Percentiles rank a stretch among this genome's conserved stretches.
Conservation (phyloP, 2,888 invertebrate genomes). For the Melieria crassipennis region DNA sequence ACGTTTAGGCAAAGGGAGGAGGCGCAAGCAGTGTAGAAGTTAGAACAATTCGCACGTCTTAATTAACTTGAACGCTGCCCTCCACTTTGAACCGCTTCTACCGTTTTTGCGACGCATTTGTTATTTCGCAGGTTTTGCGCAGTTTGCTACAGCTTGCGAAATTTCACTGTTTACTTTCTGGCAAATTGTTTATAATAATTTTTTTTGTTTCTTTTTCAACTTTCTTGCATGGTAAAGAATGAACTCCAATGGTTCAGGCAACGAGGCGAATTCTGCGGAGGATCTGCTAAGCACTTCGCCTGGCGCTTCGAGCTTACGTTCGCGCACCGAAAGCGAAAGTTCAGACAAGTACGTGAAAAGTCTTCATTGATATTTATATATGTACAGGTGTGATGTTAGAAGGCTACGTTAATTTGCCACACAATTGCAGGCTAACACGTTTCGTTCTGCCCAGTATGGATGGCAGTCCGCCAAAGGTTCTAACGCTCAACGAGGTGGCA, state of each 20-base stretch:
- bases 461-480: conserved; percentile 65
- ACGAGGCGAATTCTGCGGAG: conserved; percentile 40
- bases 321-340: conserved; percentile 63
- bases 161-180: background rate
- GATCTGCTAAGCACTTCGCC: conserved; percentile 44
- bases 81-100: background rate
- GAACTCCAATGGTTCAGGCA: conserved; percentile 41
- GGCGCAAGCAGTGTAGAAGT: background rate
- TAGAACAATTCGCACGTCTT: too few relatives aligned
- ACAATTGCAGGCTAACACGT: conserved; percentile 49
- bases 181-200: background rate
- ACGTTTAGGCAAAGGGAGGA: background rate
- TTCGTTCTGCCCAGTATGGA: conserved; percentile 64
- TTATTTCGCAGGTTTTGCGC: background rate
- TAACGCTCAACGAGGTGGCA: conserved; percentile 63
- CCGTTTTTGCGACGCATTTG: background rate
- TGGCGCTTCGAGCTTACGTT: conserved; percentile 45
- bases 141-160: background rate
- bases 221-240: conserved; percentile 30
- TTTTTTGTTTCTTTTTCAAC: background rate
- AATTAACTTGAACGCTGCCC: background rate
- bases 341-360: conserved; percentile 56
- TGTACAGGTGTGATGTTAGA: background rate
- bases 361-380: background rate
- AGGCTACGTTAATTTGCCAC: background rate